Conservation (phyloP, 2,113 vertebrate species). For the Crotalus helleri region DNA sequence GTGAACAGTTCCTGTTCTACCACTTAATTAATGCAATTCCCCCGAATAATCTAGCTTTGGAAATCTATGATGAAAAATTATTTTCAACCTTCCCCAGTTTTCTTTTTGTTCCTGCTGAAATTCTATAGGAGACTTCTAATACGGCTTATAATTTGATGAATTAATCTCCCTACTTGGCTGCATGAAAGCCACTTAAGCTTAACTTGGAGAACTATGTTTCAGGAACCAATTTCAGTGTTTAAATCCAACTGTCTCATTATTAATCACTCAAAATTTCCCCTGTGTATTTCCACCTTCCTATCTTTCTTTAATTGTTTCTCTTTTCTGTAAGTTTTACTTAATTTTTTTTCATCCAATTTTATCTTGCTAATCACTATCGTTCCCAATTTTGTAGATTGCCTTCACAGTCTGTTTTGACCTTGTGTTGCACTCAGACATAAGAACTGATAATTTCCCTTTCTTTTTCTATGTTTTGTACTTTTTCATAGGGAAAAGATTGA, state of each 20-base stretch:
- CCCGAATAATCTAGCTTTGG: neutral
- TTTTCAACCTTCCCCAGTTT: neutral
- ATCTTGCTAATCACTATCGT: neutral
- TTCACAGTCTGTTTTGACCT: neutral
- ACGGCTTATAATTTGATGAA: neutral
- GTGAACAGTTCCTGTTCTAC: neutral
- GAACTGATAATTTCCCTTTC: neutral
- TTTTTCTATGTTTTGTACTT: neutral
- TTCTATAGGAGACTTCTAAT: neutral
- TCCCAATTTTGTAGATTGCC: neutral
- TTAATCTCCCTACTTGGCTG: neutral
- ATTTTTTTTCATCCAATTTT: neutral
- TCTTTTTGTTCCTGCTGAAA: neutral
- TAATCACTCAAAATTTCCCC: neutral
- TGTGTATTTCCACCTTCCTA: neutral
- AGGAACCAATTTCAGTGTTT: neutral
- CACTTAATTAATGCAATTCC: neutral
- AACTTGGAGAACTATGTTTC: neutral
- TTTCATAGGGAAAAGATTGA: conserved; percentile 10
- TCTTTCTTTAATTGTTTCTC: neutral
- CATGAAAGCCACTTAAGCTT: neutral
- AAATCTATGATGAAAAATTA: neutral
- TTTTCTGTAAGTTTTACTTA: conserved; percentile 5
- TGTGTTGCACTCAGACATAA: neutral
- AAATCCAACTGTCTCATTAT: neutral